These are phyloP conservation scores for Polypterus bichir DNA, from an alignment of 2,113 vertebrate genomes.

Conservation along the genomic window DNA sequence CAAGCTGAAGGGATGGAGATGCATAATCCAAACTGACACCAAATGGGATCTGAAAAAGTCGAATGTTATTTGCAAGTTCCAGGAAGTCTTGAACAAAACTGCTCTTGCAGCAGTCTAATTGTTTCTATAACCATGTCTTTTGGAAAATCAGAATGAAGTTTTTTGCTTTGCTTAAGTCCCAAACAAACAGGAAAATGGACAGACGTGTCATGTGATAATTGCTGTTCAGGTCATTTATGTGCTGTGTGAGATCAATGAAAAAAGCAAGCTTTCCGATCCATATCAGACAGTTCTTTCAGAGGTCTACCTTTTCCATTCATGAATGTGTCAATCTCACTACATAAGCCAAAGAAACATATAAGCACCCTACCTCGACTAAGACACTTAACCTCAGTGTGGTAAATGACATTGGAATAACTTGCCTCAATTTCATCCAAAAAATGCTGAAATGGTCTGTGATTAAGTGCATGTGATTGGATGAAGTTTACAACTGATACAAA, in stretches of 20 bases:
- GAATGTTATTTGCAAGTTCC: too few species aligned
- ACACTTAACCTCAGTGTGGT: conserved; percentile 8
- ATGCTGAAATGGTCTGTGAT: too few species aligned
- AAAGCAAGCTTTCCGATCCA: conserved; percentile 16
- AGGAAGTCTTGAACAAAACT: too few species aligned
- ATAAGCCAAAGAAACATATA: conserved; percentile 15
- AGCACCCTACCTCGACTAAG: conserved; percentile 16
- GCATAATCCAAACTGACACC: too few species aligned
- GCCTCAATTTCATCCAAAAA: too few species aligned
- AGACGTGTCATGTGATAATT: conserved; percentile 5
- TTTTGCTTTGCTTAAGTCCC: too few species aligned
- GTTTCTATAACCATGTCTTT: too few species aligned
- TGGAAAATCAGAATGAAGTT: too few species aligned
- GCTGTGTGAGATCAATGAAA: conserved; percentile 9
- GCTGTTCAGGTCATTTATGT: conserved; percentile 16
- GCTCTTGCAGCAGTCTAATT: too few species aligned
- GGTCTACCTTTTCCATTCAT: conserved; percentile 9
- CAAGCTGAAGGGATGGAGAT: too few species aligned
- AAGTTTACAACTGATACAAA: conserved; percentile 11
- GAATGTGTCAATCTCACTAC: conserved; percentile 15
- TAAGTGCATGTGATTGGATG: not conserved
- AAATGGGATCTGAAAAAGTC: too few species aligned
- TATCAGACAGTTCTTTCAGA: not conserved
- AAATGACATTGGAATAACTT: conserved; percentile 7
- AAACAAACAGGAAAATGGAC: too few species aligned